These are phyloP conservation scores for Crypturellus undulatus DNA, from an alignment of 2,113 vertebrate genomes.

Conservation along the genomic window DNA sequence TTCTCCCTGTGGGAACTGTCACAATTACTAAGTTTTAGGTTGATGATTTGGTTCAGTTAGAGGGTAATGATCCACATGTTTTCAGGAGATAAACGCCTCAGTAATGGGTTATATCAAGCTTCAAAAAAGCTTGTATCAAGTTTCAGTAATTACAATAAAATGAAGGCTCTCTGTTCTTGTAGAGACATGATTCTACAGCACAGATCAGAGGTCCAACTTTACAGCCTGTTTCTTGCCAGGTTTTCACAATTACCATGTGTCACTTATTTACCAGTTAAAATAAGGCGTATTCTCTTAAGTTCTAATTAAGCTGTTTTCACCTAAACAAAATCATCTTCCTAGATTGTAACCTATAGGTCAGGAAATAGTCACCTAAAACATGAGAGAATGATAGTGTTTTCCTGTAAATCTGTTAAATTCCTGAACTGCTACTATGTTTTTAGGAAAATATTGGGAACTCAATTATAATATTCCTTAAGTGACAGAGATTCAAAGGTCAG, in stretches of 20 bases:
- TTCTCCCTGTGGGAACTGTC: background rate
- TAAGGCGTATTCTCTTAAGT: background rate
- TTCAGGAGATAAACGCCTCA: background rate
- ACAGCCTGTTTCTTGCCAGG: background rate
- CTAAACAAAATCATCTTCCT: background rate
- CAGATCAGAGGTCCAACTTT: background rate
- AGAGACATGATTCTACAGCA: background rate
- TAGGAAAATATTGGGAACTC: background rate
- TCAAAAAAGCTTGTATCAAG: background rate
- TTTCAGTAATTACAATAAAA: background rate
- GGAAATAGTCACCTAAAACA: background rate
- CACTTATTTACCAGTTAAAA: background rate
- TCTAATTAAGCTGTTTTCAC: background rate
- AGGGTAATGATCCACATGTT: background rate
- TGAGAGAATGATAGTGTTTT: background rate
- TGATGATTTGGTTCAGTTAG: background rate
- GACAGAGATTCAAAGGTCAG: background rate
- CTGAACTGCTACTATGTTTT: background rate
- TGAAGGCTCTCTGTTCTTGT: background rate
- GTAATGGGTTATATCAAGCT: background rate
- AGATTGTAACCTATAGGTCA: background rate
- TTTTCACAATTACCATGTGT: background rate
- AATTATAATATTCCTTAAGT: background rate
- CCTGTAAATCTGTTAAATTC: background rate
- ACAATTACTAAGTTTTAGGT: background rate